Conservation (phyloP, 2,797 vertebrate species). For the Odontamblyopus rebecca region DNA sequence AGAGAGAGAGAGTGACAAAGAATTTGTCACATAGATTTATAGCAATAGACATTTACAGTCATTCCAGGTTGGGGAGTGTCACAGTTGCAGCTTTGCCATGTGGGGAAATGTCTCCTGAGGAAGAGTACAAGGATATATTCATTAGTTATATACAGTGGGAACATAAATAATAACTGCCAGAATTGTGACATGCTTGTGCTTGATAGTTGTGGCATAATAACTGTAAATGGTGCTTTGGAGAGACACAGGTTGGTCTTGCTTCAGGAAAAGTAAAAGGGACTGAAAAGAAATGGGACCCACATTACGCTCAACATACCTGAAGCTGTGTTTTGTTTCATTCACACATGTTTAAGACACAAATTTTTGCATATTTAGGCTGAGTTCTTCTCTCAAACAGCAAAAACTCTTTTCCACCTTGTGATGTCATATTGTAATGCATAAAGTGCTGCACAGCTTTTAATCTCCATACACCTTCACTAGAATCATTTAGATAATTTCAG, state of each 20-base stretch:
- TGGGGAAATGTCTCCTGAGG: constrained; percentile 23
- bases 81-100: constrained; percentile 41
- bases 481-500: no score
- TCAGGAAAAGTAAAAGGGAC: neutral
- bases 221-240: neutral
- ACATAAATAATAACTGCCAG: neutral
- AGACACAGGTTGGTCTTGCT: neutral
- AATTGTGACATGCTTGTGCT: neutral
- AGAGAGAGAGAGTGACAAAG: constrained; percentile 65
- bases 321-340: no score
- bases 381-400: no score
- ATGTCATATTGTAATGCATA: no score
- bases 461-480: no score
- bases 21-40: constrained; percentile 71
- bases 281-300: neutral
- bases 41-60: constrained; percentile 52
- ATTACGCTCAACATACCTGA: no score
- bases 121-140: constrained; percentile 1
- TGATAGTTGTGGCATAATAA: neutral
- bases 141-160: neutral
- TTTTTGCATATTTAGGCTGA: no score
- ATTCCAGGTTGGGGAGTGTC: constrained; percentile 75
- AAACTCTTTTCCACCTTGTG: no score
- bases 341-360: no score
- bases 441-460: no score